Conservation (phyloP, 2,888 invertebrate species). For the Bombylius discolor region DNA sequence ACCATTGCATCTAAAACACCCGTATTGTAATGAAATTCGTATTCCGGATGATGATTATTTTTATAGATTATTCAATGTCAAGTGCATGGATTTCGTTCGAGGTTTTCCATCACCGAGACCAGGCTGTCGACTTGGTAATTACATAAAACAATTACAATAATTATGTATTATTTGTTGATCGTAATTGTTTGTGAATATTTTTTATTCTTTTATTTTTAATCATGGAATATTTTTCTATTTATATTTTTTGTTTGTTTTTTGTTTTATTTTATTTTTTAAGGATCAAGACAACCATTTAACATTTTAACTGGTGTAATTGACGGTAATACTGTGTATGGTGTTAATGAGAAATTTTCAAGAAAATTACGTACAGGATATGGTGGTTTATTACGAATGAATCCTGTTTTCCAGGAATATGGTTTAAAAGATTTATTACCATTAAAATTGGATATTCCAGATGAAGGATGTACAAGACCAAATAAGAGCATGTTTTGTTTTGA, state of each 20-base stretch:
- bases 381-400: constrained; percentile 76
- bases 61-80: constrained; percentile 69
- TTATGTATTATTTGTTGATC: background rate
- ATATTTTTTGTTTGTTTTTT: too few relatives aligned
- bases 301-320: constrained; percentile 76
- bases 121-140: constrained; percentile 69
- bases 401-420: constrained; percentile 74
- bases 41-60: constrained; percentile 86
- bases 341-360: constrained; percentile 67
- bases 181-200: background rate
- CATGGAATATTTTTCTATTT: too few relatives aligned
- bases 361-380: constrained; percentile 71
- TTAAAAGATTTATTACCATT: constrained; percentile 76
- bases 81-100: constrained; percentile 81
- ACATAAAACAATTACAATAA: background rate
- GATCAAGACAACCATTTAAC: constrained; percentile 74
- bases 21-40: constrained; percentile 79
- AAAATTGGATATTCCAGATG: constrained; percentile 80
- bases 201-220: background rate
- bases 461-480: constrained; percentile 82
- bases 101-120: constrained; percentile 78
- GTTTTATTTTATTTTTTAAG: constrained; percentile 29
- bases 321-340: constrained; percentile 82
- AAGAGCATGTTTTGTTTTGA: constrained; percentile 86
- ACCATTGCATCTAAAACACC: constrained; percentile 70